phyloP scores from a whole-genome alignment of 2,888 invertebrate genomes.

The Plagodis dolabraria region DNA sequence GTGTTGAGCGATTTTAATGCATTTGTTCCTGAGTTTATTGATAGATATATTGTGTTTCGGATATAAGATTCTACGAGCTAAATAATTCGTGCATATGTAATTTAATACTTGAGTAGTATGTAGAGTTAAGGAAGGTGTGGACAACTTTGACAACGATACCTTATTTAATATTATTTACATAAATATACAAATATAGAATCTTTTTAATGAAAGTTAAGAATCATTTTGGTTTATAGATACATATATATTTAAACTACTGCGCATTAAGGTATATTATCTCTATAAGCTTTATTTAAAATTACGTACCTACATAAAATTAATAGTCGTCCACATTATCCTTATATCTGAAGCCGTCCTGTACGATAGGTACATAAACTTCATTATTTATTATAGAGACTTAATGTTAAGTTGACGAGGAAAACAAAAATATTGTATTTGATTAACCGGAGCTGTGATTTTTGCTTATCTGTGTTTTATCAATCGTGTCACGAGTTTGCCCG shows the following conservation, averaged over 20 bases:
- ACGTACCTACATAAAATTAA: neutral
- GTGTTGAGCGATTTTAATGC: slow-evolving; percentile 81
- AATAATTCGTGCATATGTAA: slow-evolving; percentile 72
- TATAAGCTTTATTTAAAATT: neutral
- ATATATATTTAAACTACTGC: too few species aligned
- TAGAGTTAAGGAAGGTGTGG: slow-evolving; percentile 42
- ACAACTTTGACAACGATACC: slow-evolving; percentile 7
- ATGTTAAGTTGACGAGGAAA: slow-evolving; percentile 73
- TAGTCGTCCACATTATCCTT: slow-evolving; percentile 67
- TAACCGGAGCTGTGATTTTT: slow-evolving; percentile 85
- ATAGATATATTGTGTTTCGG: slow-evolving; percentile 79
- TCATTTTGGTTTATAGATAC: too few species aligned
- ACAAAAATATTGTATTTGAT: slow-evolving; percentile 81
- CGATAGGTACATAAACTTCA: slow-evolving; percentile 63
- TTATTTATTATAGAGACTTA: slow-evolving; percentile 81
- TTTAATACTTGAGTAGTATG: slow-evolving; percentile 67
- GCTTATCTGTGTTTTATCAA: slow-evolving; percentile 71
- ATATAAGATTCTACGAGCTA: slow-evolving; percentile 44
- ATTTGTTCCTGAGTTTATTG: slow-evolving; percentile 85
- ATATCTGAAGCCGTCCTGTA: slow-evolving; percentile 71
- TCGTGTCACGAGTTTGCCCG: slow-evolving; percentile 40
- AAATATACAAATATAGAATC: too few species aligned
- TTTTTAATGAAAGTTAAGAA: too few species aligned
- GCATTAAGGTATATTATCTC: too few species aligned
- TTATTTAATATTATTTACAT: neutral